Conservation (phyloP, 2,888 invertebrate genomes). For the Pandemis corylana region DNA sequence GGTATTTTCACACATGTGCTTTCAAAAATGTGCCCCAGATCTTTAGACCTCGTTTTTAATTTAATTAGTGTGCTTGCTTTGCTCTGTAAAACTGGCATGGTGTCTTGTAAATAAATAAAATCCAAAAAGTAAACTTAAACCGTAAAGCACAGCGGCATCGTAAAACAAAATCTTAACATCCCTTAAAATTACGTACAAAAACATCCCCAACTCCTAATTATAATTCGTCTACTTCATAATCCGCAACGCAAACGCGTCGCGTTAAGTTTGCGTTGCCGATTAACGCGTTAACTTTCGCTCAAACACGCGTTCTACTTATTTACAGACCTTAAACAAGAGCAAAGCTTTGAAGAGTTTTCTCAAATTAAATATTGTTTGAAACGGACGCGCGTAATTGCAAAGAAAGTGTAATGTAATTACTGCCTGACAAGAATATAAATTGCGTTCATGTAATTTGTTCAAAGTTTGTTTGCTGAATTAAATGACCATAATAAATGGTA, state of each 20-base stretch:
- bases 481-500: not conserved
- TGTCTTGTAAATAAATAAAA: not conserved
- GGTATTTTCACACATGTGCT: no score
- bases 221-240: constrained; percentile 17
- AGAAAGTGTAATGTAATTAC: not conserved
- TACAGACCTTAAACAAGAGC: not conserved
- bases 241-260: constrained; percentile 19
- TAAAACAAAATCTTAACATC: not conserved
- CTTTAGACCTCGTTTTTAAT: no score
- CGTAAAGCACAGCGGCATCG: not conserved
- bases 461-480: not conserved
- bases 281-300: constrained; percentile 22
- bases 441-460: not conserved
- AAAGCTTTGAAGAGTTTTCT: constrained; percentile 8
- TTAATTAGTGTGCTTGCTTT: no score
- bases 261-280: constrained; percentile 26
- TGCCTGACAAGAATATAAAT: not conserved
- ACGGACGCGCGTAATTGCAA: not conserved
- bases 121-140: not conserved
- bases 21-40: no score
- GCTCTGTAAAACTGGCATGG: not conserved
- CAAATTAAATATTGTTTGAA: not conserved
- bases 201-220: not conserved
- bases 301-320: constrained; percentile 18
- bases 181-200: constrained; percentile 3